Evolutionary conservation across 1,140 invertebrate genomes (phyloP).

Genomic region (Hycleus cichorii): DNA sequence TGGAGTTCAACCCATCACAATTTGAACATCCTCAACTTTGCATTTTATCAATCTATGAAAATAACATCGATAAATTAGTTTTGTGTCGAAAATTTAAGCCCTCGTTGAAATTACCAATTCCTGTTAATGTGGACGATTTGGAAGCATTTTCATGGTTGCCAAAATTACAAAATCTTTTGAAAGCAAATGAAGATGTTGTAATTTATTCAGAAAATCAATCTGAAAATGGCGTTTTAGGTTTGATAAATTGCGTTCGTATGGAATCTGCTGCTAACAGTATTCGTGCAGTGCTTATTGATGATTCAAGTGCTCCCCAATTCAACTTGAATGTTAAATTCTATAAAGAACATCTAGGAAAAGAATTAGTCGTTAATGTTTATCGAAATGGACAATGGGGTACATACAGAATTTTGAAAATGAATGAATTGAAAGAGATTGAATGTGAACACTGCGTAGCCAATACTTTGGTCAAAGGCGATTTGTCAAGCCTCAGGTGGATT

Average conservation of each 20-base stretch:
- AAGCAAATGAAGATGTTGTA: conserved; percentile 48
- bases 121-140: too few relatives aligned
- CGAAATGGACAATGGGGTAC: conserved; percentile 56
- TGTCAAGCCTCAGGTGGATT: conserved; percentile 79
- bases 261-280: conserved; percentile 60
- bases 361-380: conserved; percentile 62
- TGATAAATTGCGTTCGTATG: conserved; percentile 66
- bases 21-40: too few relatives aligned
- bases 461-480: conserved; percentile 69
- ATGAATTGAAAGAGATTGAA: conserved; percentile 32
- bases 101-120: too few relatives aligned
- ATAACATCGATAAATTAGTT: too few relatives aligned
- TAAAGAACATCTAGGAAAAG: conserved; percentile 47
- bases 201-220: conserved; percentile 53
- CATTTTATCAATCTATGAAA: too few relatives aligned
- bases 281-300: conserved; percentile 52
- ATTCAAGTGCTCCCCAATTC: conserved; percentile 60
- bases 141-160: conserved; percentile 41
- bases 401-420: conserved; percentile 40
- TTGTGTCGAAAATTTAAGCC: too few relatives aligned
- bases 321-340: conserved; percentile 56
- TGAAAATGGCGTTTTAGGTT: conserved; percentile 70
- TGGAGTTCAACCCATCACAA: conserved; percentile 17
- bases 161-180: conserved; percentile 47
- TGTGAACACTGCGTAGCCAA: conserved; percentile 70